Conservation (phyloP, 2,113 vertebrate species). For the Burhinus bistriatus region DNA sequence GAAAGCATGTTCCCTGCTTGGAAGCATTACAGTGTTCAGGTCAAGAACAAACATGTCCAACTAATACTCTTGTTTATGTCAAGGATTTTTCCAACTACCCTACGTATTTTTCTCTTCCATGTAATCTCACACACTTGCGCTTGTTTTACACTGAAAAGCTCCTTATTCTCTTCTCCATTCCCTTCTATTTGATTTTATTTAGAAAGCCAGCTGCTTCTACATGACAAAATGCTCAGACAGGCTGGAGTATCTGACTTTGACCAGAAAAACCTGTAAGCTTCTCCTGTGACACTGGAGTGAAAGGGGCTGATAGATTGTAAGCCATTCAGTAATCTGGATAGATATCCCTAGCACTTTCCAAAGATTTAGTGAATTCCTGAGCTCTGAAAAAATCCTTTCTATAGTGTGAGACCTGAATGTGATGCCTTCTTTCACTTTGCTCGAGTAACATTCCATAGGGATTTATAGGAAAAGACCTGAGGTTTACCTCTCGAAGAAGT, state of each 20-base stretch:
- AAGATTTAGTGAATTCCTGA: not conserved
- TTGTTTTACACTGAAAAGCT: not conserved
- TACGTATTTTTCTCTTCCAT: not conserved
- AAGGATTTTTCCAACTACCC: not conserved
- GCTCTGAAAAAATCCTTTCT: not conserved
- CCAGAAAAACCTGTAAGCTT: not conserved
- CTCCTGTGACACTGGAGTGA: not conserved
- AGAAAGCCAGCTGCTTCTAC: not conserved
- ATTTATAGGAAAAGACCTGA: not conserved
- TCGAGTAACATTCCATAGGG: not conserved
- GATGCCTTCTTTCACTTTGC: not conserved
- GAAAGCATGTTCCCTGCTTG: constrained; percentile 9
- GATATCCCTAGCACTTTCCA: not conserved
- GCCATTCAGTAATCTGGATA: not conserved
- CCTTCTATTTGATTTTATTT: not conserved
- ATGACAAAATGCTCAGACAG: not conserved
- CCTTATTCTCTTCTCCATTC: not conserved
- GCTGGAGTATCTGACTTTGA: not conserved
- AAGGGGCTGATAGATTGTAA: not conserved
- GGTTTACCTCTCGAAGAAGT: not conserved
- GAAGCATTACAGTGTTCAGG: constrained; percentile 4
- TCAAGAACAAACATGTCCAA: constrained; percentile 31
- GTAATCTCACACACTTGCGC: not conserved
- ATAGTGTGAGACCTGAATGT: not conserved
- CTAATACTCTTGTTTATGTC: constrained; percentile 44